Percentiles rank a stretch among this genome's conserved stretches.
Evolutionary conservation across 1,140 invertebrate genomes (phyloP).

Genomic region (Scaptodrosophila lebanonensis): DNA sequence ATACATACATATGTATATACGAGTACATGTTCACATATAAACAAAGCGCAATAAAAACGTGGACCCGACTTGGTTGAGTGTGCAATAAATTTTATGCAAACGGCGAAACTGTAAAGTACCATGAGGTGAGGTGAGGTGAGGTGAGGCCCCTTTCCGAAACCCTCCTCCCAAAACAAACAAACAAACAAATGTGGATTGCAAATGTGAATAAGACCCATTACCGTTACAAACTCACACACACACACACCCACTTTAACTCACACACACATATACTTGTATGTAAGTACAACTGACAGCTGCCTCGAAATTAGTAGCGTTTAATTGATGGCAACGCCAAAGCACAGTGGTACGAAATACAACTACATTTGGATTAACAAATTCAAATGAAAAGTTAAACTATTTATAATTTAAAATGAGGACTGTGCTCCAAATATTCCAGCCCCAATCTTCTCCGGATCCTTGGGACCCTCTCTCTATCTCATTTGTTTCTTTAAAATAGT

Average conservation of each 20-base stretch:
- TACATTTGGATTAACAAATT: too few relatives aligned
- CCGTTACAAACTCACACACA: slow-evolving; percentile 15
- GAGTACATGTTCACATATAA: slow-evolving; percentile 39
- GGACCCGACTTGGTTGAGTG: slow-evolving; percentile 1
- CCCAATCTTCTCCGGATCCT: too few relatives aligned
- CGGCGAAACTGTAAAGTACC: slow-evolving; percentile 31
- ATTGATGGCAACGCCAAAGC: slow-evolving; percentile 37
- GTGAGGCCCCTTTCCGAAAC: too few relatives aligned
- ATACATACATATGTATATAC: not conserved
- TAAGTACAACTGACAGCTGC: too few relatives aligned
- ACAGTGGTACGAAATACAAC: too few relatives aligned
- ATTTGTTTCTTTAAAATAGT: too few relatives aligned
- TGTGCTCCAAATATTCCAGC: too few relatives aligned
- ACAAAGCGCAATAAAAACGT: slow-evolving; percentile 58
- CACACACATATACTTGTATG: slow-evolving; percentile 6
- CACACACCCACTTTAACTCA: slow-evolving; percentile 2
- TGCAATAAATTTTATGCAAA: slow-evolving; percentile 29
- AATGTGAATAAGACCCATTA: too few relatives aligned
- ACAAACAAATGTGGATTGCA: slow-evolving; percentile 46
- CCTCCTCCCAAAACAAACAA: slow-evolving; percentile 25
- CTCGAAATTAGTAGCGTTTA: slow-evolving; percentile 38
- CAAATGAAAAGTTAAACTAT: too few relatives aligned
- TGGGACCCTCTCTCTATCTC: too few relatives aligned
- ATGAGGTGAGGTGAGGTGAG: not conserved
- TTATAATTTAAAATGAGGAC: too few relatives aligned